phyloP scores from a whole-genome alignment of 2,113 vertebrate species.

The Puma concolor region DNA sequence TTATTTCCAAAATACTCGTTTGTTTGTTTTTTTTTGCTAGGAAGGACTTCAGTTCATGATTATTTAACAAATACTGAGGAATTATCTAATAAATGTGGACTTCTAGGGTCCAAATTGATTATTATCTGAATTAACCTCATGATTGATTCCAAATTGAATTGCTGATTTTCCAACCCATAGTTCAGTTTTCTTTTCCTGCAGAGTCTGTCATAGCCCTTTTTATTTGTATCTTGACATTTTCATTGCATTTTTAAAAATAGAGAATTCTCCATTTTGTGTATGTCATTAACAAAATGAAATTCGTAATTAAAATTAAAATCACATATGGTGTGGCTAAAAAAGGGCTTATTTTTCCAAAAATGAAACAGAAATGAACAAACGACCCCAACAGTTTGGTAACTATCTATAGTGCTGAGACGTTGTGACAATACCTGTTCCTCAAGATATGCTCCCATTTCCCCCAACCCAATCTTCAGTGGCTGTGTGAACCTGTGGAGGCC shows the following conservation, averaged over 20 bases:
- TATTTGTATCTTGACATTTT: slow-evolving; percentile 22
- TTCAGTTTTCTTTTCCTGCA: slow-evolving; percentile 1
- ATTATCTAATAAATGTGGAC: slow-evolving; percentile 35
- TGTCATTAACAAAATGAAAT: slow-evolving; percentile 22
- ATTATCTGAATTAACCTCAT: slow-evolving; percentile 28
- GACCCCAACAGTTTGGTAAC: background rate
- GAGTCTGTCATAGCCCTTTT: background rate
- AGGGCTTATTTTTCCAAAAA: slow-evolving; percentile 43
- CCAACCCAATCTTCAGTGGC: slow-evolving; percentile 34
- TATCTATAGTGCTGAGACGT: background rate
- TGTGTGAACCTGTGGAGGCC: slow-evolving; percentile 4
- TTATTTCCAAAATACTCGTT: background rate
- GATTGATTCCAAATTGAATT: slow-evolving; percentile 43
- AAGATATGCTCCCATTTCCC: background rate
- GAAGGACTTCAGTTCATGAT: background rate
- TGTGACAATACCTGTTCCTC: slow-evolving; percentile 15
- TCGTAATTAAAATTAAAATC: slow-evolving; percentile 50
- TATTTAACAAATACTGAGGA: slow-evolving; percentile 21
- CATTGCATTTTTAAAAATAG: slow-evolving; percentile 4
- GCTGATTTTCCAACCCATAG: slow-evolving; percentile 6
- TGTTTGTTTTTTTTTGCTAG: background rate
- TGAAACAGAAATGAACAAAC: background rate
- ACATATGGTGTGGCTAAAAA: background rate
- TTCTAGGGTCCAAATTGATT: background rate
- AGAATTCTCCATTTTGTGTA: background rate